A percentile compares a stretch with the other conserved stretches of the same genome.
These are phyloP conservation scores for Peromyscus melanophrys DNA, from an alignment of 2,797 vertebrate genomes.

Conservation along the genomic window DNA sequence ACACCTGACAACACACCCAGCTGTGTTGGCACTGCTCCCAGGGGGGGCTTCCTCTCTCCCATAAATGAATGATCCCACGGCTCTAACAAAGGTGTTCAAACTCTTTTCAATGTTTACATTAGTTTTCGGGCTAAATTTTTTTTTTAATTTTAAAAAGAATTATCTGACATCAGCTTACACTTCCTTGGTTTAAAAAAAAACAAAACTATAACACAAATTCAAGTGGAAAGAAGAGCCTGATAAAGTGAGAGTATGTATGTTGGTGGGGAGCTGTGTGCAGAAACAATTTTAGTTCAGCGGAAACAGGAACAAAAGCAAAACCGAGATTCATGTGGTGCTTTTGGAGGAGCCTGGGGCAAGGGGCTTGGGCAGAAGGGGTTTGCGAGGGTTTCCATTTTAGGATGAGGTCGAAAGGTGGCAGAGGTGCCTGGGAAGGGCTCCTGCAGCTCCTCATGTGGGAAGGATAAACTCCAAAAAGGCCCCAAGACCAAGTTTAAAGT, in stretches of 20 bases:
- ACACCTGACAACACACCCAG: not conserved
- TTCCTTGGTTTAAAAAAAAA: slow-evolving; percentile 52
- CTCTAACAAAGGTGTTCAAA: not conserved
- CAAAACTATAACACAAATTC: slow-evolving; percentile 46
- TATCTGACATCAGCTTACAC: slow-evolving; percentile 26
- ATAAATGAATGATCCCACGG: not conserved
- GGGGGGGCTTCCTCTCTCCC: not conserved
- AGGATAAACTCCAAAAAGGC: not conserved
- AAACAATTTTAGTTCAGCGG: not conserved
- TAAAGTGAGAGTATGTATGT: not conserved
- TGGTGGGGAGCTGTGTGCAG: not conserved
- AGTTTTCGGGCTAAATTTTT: not conserved
- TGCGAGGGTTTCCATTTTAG: not conserved
- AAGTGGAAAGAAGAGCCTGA: slow-evolving; percentile 32
- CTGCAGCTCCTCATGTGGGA: not conserved
- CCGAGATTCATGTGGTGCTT: not conserved
- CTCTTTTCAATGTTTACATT: not conserved
- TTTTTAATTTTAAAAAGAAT: not conserved
- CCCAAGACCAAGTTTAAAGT: not conserved
- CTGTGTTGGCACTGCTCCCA: not conserved
- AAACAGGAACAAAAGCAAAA: slow-evolving; percentile 1
- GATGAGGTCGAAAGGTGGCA: not conserved
- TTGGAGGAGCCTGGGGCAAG: not conserved
- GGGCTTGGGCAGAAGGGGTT: not conserved
- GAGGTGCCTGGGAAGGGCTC: not conserved